Evolutionary conservation across 2,113 vertebrate species (phyloP).

Genomic region (Pygoscelis antarcticus): DNA sequence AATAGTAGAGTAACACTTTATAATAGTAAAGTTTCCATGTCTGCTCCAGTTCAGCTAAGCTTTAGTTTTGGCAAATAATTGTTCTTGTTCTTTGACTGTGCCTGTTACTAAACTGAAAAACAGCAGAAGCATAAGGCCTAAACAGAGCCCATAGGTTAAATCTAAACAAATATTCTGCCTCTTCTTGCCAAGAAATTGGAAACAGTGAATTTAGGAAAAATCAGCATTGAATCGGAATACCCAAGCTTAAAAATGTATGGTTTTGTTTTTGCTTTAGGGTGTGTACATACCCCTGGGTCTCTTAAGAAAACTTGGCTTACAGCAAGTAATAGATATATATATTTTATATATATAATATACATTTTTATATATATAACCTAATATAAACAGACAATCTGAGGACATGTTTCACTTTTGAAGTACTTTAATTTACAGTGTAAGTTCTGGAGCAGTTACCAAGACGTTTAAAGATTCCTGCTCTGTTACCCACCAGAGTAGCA

Average conservation of each 20-base stretch:
- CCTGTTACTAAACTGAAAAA: neutral
- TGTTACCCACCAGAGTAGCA: neutral
- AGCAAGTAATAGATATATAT: neutral
- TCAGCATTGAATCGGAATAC: neutral
- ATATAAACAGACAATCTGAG: neutral
- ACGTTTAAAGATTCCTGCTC: neutral
- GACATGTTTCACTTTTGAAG: neutral
- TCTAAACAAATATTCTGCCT: neutral
- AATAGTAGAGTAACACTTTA: neutral
- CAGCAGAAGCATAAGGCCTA: neutral
- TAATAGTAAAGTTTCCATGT: neutral
- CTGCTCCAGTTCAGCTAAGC: conserved; percentile 17
- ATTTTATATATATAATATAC: too few relatives aligned
- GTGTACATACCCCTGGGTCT: neutral
- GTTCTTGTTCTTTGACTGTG: neutral
- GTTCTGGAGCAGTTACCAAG: neutral
- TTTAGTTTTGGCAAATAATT: conserved; percentile 21
- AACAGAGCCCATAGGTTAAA: neutral
- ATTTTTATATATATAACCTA: neutral
- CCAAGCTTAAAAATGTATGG: neutral
- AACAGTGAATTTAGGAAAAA: neutral
- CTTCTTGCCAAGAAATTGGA: neutral
- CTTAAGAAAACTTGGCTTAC: neutral
- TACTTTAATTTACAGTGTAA: neutral
- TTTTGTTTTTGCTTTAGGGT: neutral